Conservation (phyloP, 1,140 invertebrate genomes). For the Pogonomyrmex californicus region DNA sequence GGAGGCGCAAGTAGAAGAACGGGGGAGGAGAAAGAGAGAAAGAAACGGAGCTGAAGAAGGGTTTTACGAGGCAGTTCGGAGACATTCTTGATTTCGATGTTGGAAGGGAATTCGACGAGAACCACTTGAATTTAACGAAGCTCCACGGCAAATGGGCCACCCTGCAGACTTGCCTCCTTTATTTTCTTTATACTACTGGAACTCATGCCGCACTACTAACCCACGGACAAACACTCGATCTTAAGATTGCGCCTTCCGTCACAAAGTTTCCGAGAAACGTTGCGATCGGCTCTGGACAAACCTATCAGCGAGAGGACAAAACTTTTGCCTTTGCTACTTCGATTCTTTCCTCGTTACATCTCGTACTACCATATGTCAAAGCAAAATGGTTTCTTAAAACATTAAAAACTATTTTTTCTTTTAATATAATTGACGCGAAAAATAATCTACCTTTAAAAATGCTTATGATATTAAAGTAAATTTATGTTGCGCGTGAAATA, state of each 20-base stretch:
- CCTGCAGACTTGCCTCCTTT: conserved; percentile 75
- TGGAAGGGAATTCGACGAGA: conserved; percentile 75
- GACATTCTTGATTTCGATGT: conserved; percentile 82
- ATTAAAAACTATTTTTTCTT: background rate
- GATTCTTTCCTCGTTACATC: background rate
- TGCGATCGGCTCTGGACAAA: conserved; percentile 41
- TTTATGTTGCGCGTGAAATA: background rate
- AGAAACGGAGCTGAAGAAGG: conserved; percentile 58
- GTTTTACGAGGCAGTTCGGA: conserved; percentile 80
- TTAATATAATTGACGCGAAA: background rate
- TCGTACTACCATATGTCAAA: background rate
- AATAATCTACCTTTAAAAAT: background rate
- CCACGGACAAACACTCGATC: conserved; percentile 63
- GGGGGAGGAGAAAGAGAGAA: conserved; percentile 57
- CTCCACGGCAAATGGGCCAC: conserved; percentile 78
- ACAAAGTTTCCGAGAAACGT: conserved; percentile 49
- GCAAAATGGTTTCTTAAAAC: background rate
- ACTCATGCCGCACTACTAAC: conserved; percentile 65
- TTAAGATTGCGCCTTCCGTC: conserved; percentile 57
- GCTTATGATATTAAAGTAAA: background rate
- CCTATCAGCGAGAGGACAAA: conserved; percentile 4
- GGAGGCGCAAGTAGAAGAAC: conserved; percentile 55
- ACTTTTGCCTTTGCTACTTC: conserved; percentile 8
- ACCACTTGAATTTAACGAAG: conserved; percentile 83
- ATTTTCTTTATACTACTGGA: conserved; percentile 68